These are phyloP conservation scores for Tamias sibiricus DNA, from an alignment of 2,113 vertebrate genomes.

Conservation along the genomic window DNA sequence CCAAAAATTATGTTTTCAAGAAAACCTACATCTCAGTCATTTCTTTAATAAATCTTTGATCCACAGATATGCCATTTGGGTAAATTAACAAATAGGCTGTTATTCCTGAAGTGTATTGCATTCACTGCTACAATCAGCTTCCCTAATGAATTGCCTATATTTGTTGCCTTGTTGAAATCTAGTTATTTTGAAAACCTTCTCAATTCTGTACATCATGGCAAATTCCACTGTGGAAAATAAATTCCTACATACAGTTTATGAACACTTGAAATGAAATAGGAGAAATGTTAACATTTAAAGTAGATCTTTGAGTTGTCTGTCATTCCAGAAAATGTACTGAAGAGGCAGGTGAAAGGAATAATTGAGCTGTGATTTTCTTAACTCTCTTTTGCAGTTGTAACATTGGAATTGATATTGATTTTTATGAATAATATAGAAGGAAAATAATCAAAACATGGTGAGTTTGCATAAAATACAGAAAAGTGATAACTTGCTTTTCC, in stretches of 20 bases:
- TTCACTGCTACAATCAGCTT: slow-evolving; percentile 56
- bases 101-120: slow-evolving; percentile 56
- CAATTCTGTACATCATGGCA: not conserved
- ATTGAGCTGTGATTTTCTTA: slow-evolving; percentile 75
- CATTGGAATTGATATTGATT: slow-evolving; percentile 68
- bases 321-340: slow-evolving; percentile 71
- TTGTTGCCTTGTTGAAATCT: slow-evolving; percentile 69
- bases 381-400: slow-evolving; percentile 57
- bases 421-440: slow-evolving; percentile 72
- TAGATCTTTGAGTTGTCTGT: slow-evolving; percentile 59
- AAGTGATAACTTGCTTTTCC: not conserved
- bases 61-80: slow-evolving; percentile 63
- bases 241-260: slow-evolving; percentile 5
- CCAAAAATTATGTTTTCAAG: slow-evolving; percentile 66
- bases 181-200: slow-evolving; percentile 73
- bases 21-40: slow-evolving; percentile 63
- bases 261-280: slow-evolving; percentile 58
- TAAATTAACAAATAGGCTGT: slow-evolving; percentile 74
- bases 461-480: slow-evolving; percentile 10
- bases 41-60: slow-evolving; percentile 79
- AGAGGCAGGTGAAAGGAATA: slow-evolving; percentile 58
- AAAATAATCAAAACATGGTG: slow-evolving; percentile 33
- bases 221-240: slow-evolving; percentile 72
- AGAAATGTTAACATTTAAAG: slow-evolving; percentile 67
- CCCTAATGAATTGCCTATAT: slow-evolving; percentile 69